Base-by-base conservation (phyloP, 2,797 vertebrate species). In the Fratercula arctica region DNA sequence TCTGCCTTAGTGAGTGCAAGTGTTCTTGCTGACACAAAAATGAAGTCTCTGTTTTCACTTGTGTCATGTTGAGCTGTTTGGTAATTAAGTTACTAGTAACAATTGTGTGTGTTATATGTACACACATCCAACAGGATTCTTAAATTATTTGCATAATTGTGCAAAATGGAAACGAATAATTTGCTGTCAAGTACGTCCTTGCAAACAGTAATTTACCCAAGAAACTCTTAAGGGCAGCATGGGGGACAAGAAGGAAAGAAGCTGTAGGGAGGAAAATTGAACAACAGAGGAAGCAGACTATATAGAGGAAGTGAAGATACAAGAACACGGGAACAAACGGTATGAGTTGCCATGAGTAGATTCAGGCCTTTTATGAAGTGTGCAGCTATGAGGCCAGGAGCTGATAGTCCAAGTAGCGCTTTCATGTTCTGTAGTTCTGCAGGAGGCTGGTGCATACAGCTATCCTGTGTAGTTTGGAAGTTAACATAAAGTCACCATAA, bases 101-200 rank as follows among this genome's bases (percentile, higher is more conserved):
- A 94, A 79, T 96, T 81, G 69, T 75, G 20, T 66, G 56, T 85
- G 46, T 88, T 86, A 64, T n/a, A 79, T 41, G 43, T 79, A 85
- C 63, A 76, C 67, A 82, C 39, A 33, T 94, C 93, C 88, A 90
- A 80, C 48, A 79, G 78, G 45, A 92, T 93, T 56, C 89, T 90
- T 87, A 87, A 95, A 95, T 87, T 87, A 74, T 45, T 93, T 90
- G 59, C 59, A 18, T 94, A 90, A 91, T 89, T 92, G 51, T 92
- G 81, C 39, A 69, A 90, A 92, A 90, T 87, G 46, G 39, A 90
- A 93, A 84, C 46, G 6, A 90, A 61, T 87, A 59, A 66, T 93
- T 83, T 92, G 63, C 72, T 86, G 39, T 79, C 59, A 90, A 93
- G 80, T 91, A 90, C 50, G 50, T 91, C 69, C 59, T 93, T 96